A percentile compares a stretch with the other conserved stretches of the same genome.
phyloP scores from a whole-genome alignment of 2,113 vertebrate genomes.

The Bubo scandiacus region DNA sequence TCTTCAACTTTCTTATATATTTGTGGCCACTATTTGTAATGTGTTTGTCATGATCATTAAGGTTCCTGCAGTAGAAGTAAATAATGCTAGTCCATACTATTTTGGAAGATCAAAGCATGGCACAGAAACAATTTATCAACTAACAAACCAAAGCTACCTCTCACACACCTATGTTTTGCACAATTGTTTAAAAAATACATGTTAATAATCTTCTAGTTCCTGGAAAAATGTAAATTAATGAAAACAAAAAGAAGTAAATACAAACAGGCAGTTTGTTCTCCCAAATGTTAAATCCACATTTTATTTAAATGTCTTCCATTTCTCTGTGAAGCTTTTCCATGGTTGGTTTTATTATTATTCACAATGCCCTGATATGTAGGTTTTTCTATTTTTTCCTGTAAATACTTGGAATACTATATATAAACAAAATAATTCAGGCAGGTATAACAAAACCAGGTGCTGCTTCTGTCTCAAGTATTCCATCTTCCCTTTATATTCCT shows the following conservation, averaged over 20 bases:
- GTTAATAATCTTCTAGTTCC: not conserved
- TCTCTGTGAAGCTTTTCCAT: not conserved
- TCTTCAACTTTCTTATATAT: not conserved
- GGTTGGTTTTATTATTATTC: not conserved
- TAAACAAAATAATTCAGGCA: not conserved
- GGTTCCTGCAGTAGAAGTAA: not conserved
- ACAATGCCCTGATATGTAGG: not conserved
- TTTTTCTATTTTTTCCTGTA: not conserved
- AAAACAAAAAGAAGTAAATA: not conserved
- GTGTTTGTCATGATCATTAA: not conserved
- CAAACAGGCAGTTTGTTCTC: not conserved
- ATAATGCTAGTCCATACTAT: not conserved
- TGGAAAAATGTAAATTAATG: not conserved
- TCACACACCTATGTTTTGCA: not conserved
- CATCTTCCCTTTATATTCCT: not conserved
- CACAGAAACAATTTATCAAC: not conserved
- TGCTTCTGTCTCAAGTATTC: not conserved
- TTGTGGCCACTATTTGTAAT: not conserved
- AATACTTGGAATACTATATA: not conserved
- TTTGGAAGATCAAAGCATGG: not conserved
- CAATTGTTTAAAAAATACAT: not conserved
- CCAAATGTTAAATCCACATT: not conserved
- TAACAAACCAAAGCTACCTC: not conserved
- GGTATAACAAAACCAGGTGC: not conserved
- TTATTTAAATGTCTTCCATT: not conserved